Evolutionary conservation across 1,140 invertebrate species (phyloP).

Genomic region (Drosophila arawakana): DNA sequence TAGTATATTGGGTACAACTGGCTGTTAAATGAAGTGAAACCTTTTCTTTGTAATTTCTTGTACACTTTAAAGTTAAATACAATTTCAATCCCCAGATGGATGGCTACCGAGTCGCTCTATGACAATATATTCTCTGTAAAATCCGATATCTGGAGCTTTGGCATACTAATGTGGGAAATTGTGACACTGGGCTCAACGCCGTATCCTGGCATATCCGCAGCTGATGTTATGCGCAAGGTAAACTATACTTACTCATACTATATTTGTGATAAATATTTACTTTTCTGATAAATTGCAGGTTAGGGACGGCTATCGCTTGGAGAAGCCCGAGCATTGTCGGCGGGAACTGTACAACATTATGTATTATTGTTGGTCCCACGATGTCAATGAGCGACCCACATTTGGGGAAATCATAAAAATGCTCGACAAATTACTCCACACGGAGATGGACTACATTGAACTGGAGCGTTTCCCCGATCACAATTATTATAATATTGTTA

Average conservation of each 20-base stretch:
- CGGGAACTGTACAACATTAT: slow-evolving; percentile 96
- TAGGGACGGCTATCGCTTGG: slow-evolving; percentile 92
- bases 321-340: slow-evolving; percentile 95
- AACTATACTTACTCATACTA: neutral
- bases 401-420: slow-evolving; percentile 92
- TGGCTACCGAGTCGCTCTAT: slow-evolving; percentile 96
- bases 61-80: neutral
- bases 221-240: slow-evolving; percentile 92
- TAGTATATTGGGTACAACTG: too few species aligned
- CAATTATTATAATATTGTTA: slow-evolving; percentile 96
- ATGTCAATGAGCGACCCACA: slow-evolving; percentile 90
- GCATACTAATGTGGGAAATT: slow-evolving; percentile 97
- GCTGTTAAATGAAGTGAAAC: too few species aligned
- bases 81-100: slow-evolving; percentile 88
- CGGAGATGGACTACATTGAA: slow-evolving; percentile 97
- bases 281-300: slow-evolving; percentile 85
- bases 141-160: slow-evolving; percentile 97
- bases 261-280: slow-evolving; percentile 27
- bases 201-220: slow-evolving; percentile 93
- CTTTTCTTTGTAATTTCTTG: too few species aligned
- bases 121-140: slow-evolving; percentile 96
- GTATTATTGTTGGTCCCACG: slow-evolving; percentile 96
- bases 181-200: slow-evolving; percentile 95
- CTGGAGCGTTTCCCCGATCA: slow-evolving; percentile 96
- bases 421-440: slow-evolving; percentile 92